Evolutionary conservation across 1,140 invertebrate species (phyloP), one percentile per base, ranked within the genome.

Genomic region (Drosophila willistoni): DNA sequence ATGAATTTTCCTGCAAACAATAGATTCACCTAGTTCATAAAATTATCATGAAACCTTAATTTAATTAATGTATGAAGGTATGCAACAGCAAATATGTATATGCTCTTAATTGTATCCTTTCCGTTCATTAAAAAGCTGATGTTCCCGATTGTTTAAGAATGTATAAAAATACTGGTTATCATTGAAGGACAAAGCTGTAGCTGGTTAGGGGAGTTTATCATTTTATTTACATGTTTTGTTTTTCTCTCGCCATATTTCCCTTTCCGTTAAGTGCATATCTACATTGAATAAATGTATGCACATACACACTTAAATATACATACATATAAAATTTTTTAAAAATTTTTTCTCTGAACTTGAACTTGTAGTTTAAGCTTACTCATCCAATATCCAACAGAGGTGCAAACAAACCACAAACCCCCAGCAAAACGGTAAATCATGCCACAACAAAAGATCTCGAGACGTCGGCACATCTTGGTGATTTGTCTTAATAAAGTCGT

Each of bases 361-460:
- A 73, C 71, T 71, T 72, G 66, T 36, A 41, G 54, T 55, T 77
- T 60, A 10, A 39, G 73, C 73, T 77, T 77, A 70, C 66, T 77
- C 73, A 77, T 77, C 51, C 36, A 29, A 29, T 7, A 77, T 70
- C 51, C 34, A 36, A 36, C 34, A 5, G 34, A 36, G 34, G 0
- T 10, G 34, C 7, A 10, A 10, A 12, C 34, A 36, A 36, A 42
- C n/a, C 25, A 47, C 54, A 39, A 39, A 36, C 29, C 44, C 10
- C 25, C 51, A 12, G 39, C 34, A 34, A 77, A 77, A 77, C 73
- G 44, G 73, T 77, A 77, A 77, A 77, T 77, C 66, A 76, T 64
- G 59, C 66, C 47, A 64, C 63, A 61, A 73, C 56, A 57, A 68
- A 41, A 70, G 76, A 25, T 36, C 41, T 64, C 19, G 36, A 69